A percentile compares a stretch with the other conserved stretches of the same genome.
Conservation (phyloP, 1,140 invertebrate species). For the Lanistes nyassanus region DNA sequence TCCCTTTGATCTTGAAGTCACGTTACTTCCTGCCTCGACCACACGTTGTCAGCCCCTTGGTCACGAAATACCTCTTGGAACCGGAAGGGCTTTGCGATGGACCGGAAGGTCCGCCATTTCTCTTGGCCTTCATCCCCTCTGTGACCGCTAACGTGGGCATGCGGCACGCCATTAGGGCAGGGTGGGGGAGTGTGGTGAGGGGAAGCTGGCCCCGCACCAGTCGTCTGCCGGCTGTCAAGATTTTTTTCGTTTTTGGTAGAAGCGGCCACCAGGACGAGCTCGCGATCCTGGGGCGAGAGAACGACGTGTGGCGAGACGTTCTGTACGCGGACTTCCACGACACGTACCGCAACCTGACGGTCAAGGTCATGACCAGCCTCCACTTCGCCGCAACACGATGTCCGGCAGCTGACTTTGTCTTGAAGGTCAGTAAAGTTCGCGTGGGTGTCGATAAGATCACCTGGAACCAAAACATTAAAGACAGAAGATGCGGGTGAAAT, state of each 20-base stretch:
- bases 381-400: conserved; percentile 79
- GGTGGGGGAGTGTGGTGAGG: conserved; percentile 39
- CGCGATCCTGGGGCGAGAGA: conserved; percentile 28
- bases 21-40: background rate
- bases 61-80: conserved; percentile 6
- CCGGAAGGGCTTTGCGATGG: conserved; percentile 9
- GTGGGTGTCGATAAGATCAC: too few species aligned
- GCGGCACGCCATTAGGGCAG: conserved; percentile 30
- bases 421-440: conserved; percentile 72
- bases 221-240: conserved; percentile 15
- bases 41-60: background rate
- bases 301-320: conserved; percentile 39
- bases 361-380: conserved; percentile 81
- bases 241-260: conserved; percentile 23
- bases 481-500: too few species aligned
- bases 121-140: conserved; percentile 26
- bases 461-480: too few species aligned
- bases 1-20: background rate
- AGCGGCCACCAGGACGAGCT: background rate
- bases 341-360: conserved; percentile 50
- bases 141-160: conserved; percentile 1
- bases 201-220: conserved; percentile 29
- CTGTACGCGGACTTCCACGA: conserved; percentile 52
- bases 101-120: background rate
- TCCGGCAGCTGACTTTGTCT: conserved; percentile 72